These are phyloP conservation scores for Glandiceps talaboti DNA, from an alignment of 53 echinoderm and acorn worm genomes.

Conservation along the genomic window DNA sequence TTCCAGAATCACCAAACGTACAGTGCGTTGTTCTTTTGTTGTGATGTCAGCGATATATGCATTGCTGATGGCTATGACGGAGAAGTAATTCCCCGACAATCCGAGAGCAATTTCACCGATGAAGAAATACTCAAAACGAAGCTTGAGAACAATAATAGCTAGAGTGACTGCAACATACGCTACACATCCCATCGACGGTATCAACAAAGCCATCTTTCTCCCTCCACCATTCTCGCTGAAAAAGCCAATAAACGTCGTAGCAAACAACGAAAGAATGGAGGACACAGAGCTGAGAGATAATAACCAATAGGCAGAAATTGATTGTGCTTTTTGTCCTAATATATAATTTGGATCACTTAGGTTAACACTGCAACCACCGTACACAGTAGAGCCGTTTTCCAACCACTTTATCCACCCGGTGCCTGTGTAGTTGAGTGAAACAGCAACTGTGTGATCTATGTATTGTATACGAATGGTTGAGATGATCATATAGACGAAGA, in stretches of 20 bases:
- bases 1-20: constrained; percentile 54
- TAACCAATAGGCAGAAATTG: too few species aligned
- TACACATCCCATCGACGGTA: constrained; percentile 54
- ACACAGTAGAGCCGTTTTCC: too few species aligned
- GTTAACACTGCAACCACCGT: too few species aligned
- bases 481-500: constrained; percentile 53
- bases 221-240: constrained; percentile 57
- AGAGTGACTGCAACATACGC: constrained; percentile 34
- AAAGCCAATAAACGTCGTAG: constrained; percentile 38
- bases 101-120: constrained; percentile 49
- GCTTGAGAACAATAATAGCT: constrained; percentile 22
- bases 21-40: constrained; percentile 26
- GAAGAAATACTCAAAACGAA: constrained; percentile 42
- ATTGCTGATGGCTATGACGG: constrained; percentile 44
- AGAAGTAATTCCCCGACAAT: constrained; percentile 45
- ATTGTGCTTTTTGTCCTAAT: too few species aligned
- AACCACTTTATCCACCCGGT: too few species aligned
- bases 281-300: too few species aligned
- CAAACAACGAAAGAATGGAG: constrained; percentile 46
- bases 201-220: constrained; percentile 42
- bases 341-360: too few species aligned
- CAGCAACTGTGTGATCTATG: constrained; percentile 27
- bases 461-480: constrained; percentile 55
- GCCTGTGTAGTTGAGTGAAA: too few species aligned
- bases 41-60: constrained; percentile 60